These are phyloP conservation scores for Oscheius sp. DNA, from an alignment of 2,888 invertebrate species.

Conservation along the genomic window DNA sequence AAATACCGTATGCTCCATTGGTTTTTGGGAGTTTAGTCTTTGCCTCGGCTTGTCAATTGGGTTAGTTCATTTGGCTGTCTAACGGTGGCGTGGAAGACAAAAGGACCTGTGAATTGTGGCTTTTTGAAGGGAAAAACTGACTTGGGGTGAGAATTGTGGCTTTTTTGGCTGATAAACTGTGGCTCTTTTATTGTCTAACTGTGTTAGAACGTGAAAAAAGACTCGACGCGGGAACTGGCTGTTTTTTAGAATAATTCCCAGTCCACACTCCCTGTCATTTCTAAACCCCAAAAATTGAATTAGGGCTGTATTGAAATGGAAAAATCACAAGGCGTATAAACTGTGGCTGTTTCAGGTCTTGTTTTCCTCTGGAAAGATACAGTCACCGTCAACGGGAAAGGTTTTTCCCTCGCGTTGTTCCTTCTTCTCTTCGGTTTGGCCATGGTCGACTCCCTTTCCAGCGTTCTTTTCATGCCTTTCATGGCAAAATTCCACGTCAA, in stretches of 20 bases:
- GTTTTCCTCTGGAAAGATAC: slow-evolving; percentile 61
- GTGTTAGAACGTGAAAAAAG: too few species aligned
- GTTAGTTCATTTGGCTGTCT: slow-evolving; percentile 13
- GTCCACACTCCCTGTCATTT: too few species aligned
- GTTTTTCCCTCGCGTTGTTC: slow-evolving; percentile 64
- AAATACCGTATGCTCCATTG: slow-evolving; percentile 73
- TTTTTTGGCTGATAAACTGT: too few species aligned
- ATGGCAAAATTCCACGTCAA: slow-evolving; percentile 79
- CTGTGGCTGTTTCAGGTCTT: slow-evolving; percentile 36
- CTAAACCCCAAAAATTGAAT: too few species aligned
- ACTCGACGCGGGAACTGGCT: too few species aligned
- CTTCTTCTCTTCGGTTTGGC: slow-evolving; percentile 67
- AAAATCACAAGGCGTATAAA: neutral
- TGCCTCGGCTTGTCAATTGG: slow-evolving; percentile 66
- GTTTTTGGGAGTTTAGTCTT: slow-evolving; percentile 76
- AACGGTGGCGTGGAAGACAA: too few species aligned
- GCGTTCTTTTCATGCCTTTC: slow-evolving; percentile 87
- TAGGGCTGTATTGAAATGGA: too few species aligned
- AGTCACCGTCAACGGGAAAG: slow-evolving; percentile 48
- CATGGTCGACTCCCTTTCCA: slow-evolving; percentile 84
- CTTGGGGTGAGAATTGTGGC: too few species aligned
- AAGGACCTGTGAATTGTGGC: too few species aligned
- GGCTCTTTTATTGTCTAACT: too few species aligned
- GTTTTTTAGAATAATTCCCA: too few species aligned
- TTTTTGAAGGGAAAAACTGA: too few species aligned